These are phyloP conservation scores for Megaceryle alcyon DNA, from an alignment of 2,797 vertebrate genomes.

Conservation along the genomic window DNA sequence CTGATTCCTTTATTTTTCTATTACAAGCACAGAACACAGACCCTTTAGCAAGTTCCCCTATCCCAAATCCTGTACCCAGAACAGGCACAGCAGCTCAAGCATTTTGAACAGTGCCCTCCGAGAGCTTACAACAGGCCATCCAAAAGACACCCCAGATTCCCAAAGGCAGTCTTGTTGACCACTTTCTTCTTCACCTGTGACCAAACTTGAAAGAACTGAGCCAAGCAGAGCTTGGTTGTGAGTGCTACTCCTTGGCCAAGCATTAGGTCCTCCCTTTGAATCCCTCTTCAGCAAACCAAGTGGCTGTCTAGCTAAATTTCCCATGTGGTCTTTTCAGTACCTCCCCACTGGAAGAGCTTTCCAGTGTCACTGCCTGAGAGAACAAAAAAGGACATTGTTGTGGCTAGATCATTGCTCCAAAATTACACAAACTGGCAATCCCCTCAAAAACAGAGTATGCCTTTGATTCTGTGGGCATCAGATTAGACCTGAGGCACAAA, in stretches of 20 bases:
- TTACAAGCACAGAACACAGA: neutral
- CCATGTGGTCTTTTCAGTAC: neutral
- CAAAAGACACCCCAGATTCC: neutral
- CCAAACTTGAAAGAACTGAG: neutral
- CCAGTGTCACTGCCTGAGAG: neutral
- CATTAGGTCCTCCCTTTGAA: neutral
- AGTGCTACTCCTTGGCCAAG: rapidly evolving
- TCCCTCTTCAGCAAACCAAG: neutral
- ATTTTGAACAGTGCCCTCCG: neutral
- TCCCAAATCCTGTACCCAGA: neutral
- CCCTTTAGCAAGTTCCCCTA: neutral
- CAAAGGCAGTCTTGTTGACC: neutral
- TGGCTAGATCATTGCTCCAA: neutral
- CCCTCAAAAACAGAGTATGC: neutral
- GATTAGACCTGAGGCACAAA: neutral
- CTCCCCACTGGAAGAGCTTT: neutral
- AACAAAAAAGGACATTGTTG: neutral
- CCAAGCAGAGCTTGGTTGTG: neutral
- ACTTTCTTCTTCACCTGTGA: neutral
- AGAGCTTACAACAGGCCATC: neutral
- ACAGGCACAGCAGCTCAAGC: neutral
- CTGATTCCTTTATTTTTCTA: neutral
- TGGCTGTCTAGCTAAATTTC: neutral
- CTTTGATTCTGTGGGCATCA: neutral
- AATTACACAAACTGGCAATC: neutral